phyloP scores from a whole-genome alignment of 64 coral and sea anemone species.

The Pocillopora verrucosa region DNA sequence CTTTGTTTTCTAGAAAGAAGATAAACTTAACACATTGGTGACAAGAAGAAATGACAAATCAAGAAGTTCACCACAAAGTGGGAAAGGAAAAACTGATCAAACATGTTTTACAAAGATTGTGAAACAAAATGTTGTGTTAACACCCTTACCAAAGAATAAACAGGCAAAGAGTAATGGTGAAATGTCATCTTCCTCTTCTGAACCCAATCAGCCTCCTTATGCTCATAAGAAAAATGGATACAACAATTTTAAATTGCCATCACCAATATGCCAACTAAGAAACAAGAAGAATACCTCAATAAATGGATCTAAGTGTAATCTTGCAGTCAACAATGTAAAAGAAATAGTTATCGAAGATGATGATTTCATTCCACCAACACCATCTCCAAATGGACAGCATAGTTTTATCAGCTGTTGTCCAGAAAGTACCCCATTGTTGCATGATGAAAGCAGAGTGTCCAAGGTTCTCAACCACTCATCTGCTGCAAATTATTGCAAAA shows the following conservation, averaged over 20 bases:
- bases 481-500: background rate
- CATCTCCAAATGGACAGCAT: conserved; percentile 26
- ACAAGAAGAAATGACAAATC: background rate
- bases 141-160: background rate
- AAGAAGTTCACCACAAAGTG: background rate
- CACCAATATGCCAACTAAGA: background rate
- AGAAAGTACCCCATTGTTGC: background rate
- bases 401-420: background rate
- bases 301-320: background rate
- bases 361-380: conserved; percentile 65
- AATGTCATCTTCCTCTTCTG: background rate
- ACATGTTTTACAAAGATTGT: conserved; percentile 10
- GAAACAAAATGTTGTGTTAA: background rate
- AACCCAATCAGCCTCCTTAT: background rate
- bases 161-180: background rate
- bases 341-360: conserved; percentile 19
- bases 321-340: background rate
- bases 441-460: background rate
- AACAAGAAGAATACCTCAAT: background rate
- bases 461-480: background rate
- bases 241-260: background rate
- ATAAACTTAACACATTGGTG: background rate
- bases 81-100: background rate
- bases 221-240: background rate
- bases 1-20: background rate